Percentiles rank a stretch among this genome's conserved stretches.
Evolutionary conservation across 2,113 vertebrate genomes (phyloP).

Genomic region (Psilopogon haemacephalus): DNA sequence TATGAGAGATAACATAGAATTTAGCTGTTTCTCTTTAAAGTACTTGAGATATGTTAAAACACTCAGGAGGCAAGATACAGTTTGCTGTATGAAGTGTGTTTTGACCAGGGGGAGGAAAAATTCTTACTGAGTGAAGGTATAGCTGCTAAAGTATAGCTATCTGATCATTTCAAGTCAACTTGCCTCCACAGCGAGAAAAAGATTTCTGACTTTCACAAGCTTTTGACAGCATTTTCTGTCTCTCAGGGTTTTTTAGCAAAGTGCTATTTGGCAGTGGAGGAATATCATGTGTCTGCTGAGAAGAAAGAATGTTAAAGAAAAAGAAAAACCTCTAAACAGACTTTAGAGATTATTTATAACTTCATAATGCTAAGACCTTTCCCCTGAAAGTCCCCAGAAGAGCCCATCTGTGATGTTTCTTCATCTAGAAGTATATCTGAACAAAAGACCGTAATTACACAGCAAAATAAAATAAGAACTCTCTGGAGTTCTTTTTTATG

Average conservation of each 20-base stretch:
- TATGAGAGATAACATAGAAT: neutral
- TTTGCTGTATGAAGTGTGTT: neutral
- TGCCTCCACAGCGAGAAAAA: neutral
- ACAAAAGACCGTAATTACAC: accelerated
- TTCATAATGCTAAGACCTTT: neutral
- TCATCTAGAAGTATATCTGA: neutral
- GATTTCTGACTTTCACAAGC: neutral
- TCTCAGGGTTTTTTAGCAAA: neutral
- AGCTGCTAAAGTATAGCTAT: neutral
- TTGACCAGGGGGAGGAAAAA: neutral
- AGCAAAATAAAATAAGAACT: neutral
- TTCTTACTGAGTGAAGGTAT: neutral
- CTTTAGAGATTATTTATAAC: neutral
- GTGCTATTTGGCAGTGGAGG: neutral
- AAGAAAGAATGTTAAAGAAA: neutral
- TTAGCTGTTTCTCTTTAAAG: neutral
- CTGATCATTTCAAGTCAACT: neutral
- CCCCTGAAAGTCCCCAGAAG: neutral
- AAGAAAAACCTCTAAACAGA: neutral
- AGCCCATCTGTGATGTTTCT: neutral
- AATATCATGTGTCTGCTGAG: neutral
- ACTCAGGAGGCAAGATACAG: neutral
- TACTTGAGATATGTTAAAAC: neutral
- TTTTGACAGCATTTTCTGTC: neutral
- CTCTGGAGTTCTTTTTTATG: neutral